phyloP scores from a whole-genome alignment of 2,113 vertebrate genomes.

The Neogobius melanostomus region DNA sequence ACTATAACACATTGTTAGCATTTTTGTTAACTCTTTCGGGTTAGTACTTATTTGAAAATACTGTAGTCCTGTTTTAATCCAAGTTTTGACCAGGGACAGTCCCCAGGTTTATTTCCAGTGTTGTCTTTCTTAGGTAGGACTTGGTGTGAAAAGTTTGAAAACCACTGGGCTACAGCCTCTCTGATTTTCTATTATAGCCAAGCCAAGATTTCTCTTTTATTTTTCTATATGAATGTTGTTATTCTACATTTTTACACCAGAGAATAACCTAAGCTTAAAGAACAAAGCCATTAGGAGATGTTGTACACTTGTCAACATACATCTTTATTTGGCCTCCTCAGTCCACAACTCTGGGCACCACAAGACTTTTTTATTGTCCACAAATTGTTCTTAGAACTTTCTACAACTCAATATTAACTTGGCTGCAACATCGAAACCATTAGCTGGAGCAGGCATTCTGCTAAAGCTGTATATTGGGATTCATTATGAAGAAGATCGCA shows the following conservation, averaged over 20 bases:
- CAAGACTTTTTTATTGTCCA: not conserved
- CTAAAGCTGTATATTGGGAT: not conserved
- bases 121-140: not conserved
- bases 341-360: not conserved
- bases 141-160: too few relatives aligned
- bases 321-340: not conserved
- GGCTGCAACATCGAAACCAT: not conserved
- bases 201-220: not conserved
- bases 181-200: not conserved
- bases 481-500: not conserved
- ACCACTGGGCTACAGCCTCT: not conserved
- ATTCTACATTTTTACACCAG: not conserved
- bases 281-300: not conserved
- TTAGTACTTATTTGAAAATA: too few relatives aligned
- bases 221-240: not conserved
- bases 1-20: too few relatives aligned
- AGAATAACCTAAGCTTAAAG: not conserved
- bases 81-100: too few relatives aligned
- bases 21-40: too few relatives aligned
- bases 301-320: not conserved
- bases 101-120: not conserved
- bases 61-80: too few relatives aligned
- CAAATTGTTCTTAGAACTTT: not conserved
- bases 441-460: not conserved
- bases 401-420: not conserved